These are phyloP conservation scores for Cyrtonyx montezumae DNA, from an alignment of 2,113 vertebrate genomes.

Conservation along the genomic window DNA sequence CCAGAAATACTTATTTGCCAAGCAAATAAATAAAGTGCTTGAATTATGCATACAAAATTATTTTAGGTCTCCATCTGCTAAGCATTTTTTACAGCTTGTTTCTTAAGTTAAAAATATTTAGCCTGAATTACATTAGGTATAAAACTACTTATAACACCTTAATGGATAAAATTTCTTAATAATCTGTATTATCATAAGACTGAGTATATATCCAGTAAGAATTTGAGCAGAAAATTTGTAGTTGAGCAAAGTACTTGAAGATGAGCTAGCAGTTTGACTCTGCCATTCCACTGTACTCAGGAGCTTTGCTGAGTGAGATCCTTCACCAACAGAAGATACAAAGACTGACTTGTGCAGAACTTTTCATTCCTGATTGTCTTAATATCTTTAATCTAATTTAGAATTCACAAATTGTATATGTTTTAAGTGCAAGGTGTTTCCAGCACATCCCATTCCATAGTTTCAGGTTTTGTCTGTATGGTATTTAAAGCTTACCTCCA, in stretches of 20 bases:
- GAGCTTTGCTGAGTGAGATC: neutral
- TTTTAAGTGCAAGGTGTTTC: neutral
- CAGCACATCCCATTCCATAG: neutral
- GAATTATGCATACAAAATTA: conserved; percentile 48
- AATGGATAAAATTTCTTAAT: neutral
- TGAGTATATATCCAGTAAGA: neutral
- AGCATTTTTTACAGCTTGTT: neutral
- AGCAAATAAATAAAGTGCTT: conserved; percentile 23
- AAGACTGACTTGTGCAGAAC: neutral
- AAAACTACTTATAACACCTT: neutral
- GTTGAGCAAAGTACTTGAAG: neutral
- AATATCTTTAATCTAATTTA: neutral
- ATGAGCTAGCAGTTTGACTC: neutral
- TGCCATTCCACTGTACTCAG: neutral
- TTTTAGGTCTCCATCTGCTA: conserved; percentile 15
- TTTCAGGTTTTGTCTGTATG: neutral
- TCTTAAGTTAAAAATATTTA: conserved; percentile 36
- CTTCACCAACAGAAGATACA: neutral
- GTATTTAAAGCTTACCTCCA: neutral
- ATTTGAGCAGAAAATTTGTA: neutral
- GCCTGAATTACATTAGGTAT: neutral
- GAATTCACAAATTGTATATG: neutral
- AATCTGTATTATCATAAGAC: neutral
- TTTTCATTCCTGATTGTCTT: neutral
- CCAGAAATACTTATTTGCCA: conserved; percentile 10